Evolutionary conservation across 2,888 invertebrate genomes (phyloP), one percentile per base, ranked within the genome.

Genomic region (Campoletis raptor): DNA sequence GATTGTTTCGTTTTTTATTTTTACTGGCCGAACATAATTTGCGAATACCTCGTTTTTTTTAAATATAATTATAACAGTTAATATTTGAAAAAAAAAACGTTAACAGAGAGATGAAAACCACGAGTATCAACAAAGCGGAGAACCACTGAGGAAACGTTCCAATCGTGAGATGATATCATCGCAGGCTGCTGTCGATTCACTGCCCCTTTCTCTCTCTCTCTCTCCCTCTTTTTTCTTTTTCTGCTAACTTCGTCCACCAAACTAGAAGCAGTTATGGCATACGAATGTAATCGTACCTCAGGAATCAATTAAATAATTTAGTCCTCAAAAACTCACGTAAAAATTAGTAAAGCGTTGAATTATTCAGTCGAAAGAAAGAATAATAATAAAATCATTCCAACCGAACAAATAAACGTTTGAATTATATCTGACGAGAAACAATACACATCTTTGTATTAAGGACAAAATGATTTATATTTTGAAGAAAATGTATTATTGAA

Each of bases 121-220:
- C 69, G 87, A 85, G 54, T 90, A 91, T 91, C 91, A 92, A 92
- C 92, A 92, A 91, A 92, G 66, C 90, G 89, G 91, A 91, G 92
- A 92, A 90, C 91, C 92, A 91, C 92, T 92, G 92, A 40, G 67
- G 36, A 52, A 88, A 87, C 87, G 87, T 90, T 91, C 88, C 87
- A 89, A 91, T 90, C 90, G 88, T 70, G 83, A 48, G 74, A 81
- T 91, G 92, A 90, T 90, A 91, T 91, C 91, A 91, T 54, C 66
- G 15, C 74, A 42, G n/a, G 57, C 57, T 54, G 57, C 57, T 42
- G 36, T 36, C 48, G 57, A n/a, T 45, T 24, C 7, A 8, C 24
- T 24, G 21, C 0, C 24, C 9, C 54, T 36, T 21, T 24, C 45
- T 36, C 45, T 45, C 64, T 24, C n/a, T 48, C 77, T 52, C 42